Evolutionary conservation across 2,888 invertebrate genomes (phyloP).

Genomic region (Hymenopus coronatus): DNA sequence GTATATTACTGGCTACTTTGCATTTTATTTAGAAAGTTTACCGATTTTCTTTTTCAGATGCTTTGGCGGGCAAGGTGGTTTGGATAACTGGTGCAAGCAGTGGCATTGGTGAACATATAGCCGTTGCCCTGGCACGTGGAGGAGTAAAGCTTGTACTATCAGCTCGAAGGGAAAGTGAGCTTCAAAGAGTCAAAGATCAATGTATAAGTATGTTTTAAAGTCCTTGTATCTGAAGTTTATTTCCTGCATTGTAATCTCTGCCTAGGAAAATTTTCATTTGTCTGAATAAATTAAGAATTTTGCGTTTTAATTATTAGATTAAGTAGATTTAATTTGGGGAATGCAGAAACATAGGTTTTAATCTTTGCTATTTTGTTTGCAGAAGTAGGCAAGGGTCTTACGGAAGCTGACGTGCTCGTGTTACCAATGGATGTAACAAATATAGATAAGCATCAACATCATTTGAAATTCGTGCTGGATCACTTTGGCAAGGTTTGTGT

Average conservation of each 20-base stretch:
- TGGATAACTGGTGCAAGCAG: slow-evolving; percentile 85
- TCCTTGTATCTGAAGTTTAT: too few relatives aligned
- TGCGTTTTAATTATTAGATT: too few relatives aligned
- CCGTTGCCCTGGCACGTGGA: slow-evolving; percentile 62
- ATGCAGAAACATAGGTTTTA: too few relatives aligned
- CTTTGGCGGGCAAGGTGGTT: slow-evolving; percentile 65
- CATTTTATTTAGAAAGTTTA: not conserved
- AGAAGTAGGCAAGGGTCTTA: slow-evolving; percentile 45
- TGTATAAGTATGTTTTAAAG: slow-evolving; percentile 54
- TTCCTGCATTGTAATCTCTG: too few relatives aligned
- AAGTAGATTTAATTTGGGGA: too few relatives aligned
- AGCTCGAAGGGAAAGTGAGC: slow-evolving; percentile 60
- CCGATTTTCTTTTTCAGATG: slow-evolving; percentile 43
- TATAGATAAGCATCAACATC: slow-evolving; percentile 56
- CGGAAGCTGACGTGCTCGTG: slow-evolving; percentile 61
- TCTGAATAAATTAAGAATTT: too few relatives aligned
- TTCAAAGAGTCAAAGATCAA: slow-evolving; percentile 62
- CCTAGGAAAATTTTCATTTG: too few relatives aligned
- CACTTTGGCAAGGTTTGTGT: slow-evolving; percentile 60
- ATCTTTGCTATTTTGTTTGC: slow-evolving; percentile 33
- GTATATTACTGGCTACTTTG: not conserved
- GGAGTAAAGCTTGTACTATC: slow-evolving; percentile 67
- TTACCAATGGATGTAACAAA: slow-evolving; percentile 67
- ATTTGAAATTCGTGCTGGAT: slow-evolving; percentile 59
- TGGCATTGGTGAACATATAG: slow-evolving; percentile 75